phyloP scores from a whole-genome alignment of 2,888 invertebrate genomes.

The Nemotelus pantherinus region DNA sequence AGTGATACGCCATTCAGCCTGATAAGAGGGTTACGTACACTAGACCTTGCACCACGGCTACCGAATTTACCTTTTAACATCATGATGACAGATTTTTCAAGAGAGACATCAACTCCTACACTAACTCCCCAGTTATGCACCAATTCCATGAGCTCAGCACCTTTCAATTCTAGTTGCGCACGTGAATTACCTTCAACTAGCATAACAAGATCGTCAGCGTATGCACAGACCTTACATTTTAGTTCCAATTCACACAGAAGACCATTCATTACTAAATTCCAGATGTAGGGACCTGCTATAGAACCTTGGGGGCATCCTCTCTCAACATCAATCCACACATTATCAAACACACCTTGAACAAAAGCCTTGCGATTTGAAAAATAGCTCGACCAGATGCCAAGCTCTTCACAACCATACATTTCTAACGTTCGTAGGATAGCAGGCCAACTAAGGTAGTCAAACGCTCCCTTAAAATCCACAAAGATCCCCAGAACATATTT shows the following conservation, averaged over 20 bases:
- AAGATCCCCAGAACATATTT: not conserved
- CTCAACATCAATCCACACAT: not conserved
- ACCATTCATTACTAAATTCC: not conserved
- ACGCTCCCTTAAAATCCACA: not conserved
- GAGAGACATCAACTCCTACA: not conserved
- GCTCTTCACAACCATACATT: not conserved
- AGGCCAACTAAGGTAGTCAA: not conserved
- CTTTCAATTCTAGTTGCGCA: not conserved
- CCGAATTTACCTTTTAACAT: not conserved
- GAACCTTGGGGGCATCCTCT: slow-evolving; percentile 20
- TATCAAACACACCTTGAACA: too few species aligned
- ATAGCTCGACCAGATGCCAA: not conserved
- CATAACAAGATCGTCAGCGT: not conserved
- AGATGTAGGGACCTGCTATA: slow-evolving; percentile 2
- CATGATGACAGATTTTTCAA: not conserved
- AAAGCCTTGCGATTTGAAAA: not conserved
- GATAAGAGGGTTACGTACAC: too few species aligned
- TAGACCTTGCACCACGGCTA: too few species aligned
- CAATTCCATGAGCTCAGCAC: not conserved
- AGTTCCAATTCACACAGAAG: not conserved
- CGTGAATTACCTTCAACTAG: not conserved
- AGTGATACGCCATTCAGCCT: not conserved
- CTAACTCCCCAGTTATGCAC: not conserved
- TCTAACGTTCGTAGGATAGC: not conserved
- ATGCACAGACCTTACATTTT: not conserved